These are phyloP conservation scores for Liasis olivaceus DNA, from an alignment of 2,797 vertebrate genomes.

Conservation along the genomic window DNA sequence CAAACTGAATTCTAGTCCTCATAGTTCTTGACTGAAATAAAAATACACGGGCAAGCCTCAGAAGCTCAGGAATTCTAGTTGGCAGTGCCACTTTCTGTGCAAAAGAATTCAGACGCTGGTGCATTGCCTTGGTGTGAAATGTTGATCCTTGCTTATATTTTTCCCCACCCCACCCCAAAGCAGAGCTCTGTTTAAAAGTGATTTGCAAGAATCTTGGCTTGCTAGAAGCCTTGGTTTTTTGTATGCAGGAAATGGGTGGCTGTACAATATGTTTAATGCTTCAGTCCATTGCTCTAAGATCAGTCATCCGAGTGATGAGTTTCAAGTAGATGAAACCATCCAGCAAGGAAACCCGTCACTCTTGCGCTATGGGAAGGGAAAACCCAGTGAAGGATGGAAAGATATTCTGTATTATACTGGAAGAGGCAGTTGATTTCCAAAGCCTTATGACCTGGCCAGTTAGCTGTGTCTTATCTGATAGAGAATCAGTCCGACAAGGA, in stretches of 20 bases:
- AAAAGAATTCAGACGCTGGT: background rate
- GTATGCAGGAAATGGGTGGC: background rate
- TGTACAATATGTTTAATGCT: background rate
- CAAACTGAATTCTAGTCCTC: background rate
- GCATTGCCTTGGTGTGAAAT: background rate
- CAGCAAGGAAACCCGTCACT: background rate
- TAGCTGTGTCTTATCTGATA: background rate
- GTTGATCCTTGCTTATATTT: background rate
- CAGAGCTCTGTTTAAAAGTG: background rate
- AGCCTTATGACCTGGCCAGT: background rate
- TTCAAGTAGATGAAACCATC: background rate
- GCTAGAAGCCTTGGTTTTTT: background rate
- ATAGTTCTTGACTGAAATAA: background rate
- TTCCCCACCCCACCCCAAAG: background rate
- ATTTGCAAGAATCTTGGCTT: background rate
- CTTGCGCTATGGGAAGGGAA: background rate
- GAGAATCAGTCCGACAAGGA: background rate
- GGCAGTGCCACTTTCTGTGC: background rate
- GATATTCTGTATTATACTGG: no score
- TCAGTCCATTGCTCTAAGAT: background rate
- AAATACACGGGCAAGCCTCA: background rate
- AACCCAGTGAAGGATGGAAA: background rate
- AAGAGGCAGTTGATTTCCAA: rapidly evolving
- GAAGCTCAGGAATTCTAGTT: background rate
- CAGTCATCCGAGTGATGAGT: background rate